Evolutionary conservation across 2,113 vertebrate species (phyloP), one percentile per base, ranked within the genome.

Genomic region (Noctilio leporinus): DNA sequence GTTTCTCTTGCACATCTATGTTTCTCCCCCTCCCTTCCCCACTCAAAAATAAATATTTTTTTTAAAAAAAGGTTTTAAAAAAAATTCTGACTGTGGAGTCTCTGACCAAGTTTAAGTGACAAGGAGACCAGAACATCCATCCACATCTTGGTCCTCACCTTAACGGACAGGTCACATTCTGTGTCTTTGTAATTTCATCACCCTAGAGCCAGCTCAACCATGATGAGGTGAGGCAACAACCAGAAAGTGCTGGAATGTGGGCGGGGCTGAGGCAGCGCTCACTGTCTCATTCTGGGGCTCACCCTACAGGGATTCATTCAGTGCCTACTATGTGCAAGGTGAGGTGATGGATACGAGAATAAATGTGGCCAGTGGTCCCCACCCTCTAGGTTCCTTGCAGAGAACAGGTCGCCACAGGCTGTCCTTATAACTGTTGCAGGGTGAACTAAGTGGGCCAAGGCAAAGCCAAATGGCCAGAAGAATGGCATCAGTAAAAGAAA

Each of bases 111-210:
- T n/a, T 35, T 33, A 47, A 80, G 51, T 8, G 72, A 81, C 22
- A 16, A 12, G 75, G 12, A 84, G 20, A 80, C 65, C 64, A 33
- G 89, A 59, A 28, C 4, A 0, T 35, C 33, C 33, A 51, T 82
- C 33, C 33, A 47, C 10, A 3, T 47, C 65, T 15, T 17, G 22
- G 43, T 55, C 73, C 14, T 77, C n/a, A 14, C 47, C 76, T 70
- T 10, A 76, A 45, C 88, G 26, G 73, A 65, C 24, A 6, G 77
- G 43, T 70, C 86, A 95, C 15, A 47, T 89, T 59, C 86, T 94
- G 78, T 89, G 77, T 91, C 95, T 95, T 70, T 64, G 57, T 86
- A n/a, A n/a, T 92, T 64, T 86, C 83, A 86, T 86, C 84, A 93
- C 45, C 45, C 28, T 33, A 20, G 49, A 84, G n/a, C 65, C 51